phyloP scores from a whole-genome alignment of 2,113 vertebrate species.

The Zeus faber region DNA sequence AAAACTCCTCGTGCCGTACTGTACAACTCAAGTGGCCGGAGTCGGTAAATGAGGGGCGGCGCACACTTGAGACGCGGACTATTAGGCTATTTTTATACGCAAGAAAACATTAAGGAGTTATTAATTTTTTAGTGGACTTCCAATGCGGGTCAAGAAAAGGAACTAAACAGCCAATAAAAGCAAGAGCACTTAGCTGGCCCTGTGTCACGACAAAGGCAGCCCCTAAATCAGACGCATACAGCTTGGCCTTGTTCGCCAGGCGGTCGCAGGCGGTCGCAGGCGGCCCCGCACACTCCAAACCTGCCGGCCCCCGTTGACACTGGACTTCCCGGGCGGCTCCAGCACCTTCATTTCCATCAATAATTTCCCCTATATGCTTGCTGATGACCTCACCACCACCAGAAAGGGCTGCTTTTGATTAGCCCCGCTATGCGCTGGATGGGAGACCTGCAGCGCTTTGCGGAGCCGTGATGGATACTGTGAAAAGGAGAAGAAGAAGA shows the following conservation, averaged over 20 bases:
- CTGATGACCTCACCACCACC: slow-evolving; percentile 59
- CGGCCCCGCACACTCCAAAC: slow-evolving; percentile 34
- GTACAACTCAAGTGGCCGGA: slow-evolving; percentile 36
- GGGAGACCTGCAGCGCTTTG: slow-evolving; percentile 75
- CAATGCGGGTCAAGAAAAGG: slow-evolving; percentile 59
- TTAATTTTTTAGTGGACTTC: slow-evolving; percentile 67
- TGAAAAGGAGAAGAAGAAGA: no score
- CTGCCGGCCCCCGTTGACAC: slow-evolving; percentile 17
- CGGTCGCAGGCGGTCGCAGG: slow-evolving; percentile 31
- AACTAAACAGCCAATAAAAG: slow-evolving; percentile 68
- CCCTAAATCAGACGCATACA: slow-evolving; percentile 74
- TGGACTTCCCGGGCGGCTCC: slow-evolving; percentile 31
- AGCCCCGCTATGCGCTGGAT: slow-evolving; percentile 49
- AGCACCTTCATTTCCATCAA: slow-evolving; percentile 66
- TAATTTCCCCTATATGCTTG: slow-evolving; percentile 52
- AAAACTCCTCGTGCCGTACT: no score
- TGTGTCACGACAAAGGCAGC: slow-evolving; percentile 65
- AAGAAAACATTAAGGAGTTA: slow-evolving; percentile 66
- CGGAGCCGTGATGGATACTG: slow-evolving; percentile 79
- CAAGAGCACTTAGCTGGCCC: slow-evolving; percentile 63
- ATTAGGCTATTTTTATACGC: slow-evolving; percentile 52
- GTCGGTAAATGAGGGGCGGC: slow-evolving; percentile 61
- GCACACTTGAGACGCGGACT: slow-evolving; percentile 42
- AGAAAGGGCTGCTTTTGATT: slow-evolving; percentile 62
- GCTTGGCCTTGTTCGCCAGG: slow-evolving; percentile 57